Percentiles rank a stretch among this genome's conserved stretches.
Conservation (phyloP, 2,113 vertebrate genomes). For the Cygnus buccinator region DNA sequence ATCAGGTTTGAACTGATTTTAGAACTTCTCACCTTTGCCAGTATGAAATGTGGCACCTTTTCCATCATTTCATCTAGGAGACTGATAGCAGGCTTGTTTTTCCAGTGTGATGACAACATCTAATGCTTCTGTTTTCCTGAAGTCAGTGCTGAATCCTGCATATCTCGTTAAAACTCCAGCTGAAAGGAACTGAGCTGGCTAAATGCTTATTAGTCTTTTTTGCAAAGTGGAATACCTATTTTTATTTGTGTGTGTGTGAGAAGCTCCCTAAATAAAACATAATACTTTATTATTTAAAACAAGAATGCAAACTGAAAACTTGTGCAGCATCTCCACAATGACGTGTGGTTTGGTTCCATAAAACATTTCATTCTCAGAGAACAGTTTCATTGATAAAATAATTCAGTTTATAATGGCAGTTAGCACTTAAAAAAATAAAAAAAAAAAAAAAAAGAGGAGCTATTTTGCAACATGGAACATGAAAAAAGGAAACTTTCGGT, state of each 20-base stretch:
- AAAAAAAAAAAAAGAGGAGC: neutral
- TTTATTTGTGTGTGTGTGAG: neutral
- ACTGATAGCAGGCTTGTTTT: too few species aligned
- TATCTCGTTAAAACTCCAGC: rapidly evolving
- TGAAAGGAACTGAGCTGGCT: neutral
- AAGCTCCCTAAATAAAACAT: neutral
- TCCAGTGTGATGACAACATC: too few species aligned
- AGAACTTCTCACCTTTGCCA: neutral
- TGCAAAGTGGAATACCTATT: neutral
- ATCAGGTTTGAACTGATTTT: neutral
- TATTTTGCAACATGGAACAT: neutral
- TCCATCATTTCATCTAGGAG: too few species aligned
- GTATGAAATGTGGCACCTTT: neutral
- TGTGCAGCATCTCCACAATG: neutral
- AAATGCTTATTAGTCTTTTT: neutral
- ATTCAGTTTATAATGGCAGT: neutral
- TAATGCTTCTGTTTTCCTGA: neutral
- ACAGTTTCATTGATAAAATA: neutral
- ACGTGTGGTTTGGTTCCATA: neutral
- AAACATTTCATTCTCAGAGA: neutral
- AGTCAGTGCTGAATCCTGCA: too few species aligned
- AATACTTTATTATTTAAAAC: neutral
- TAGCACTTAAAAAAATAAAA: neutral
- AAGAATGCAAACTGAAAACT: neutral
- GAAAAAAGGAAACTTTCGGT: neutral